Base-by-base conservation (phyloP, 2,888 invertebrate genomes). In the Xylophagus ater region DNA sequence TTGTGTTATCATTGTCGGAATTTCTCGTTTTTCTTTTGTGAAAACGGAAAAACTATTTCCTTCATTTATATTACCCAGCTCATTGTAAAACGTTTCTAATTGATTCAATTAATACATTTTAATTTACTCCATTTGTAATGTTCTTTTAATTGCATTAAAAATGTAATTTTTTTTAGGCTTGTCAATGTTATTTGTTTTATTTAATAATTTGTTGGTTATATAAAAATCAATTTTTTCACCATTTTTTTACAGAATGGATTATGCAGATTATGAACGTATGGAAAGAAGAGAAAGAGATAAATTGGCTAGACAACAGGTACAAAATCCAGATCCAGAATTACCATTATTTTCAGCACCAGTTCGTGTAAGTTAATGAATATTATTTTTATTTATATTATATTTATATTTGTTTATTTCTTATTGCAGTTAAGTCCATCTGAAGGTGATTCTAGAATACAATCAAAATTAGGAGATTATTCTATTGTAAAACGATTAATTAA, bases 281-380 rank as follows among this genome's bases (percentile, higher is more conserved):
- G 57, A 53, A 51, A 56, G 60, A 53, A 55, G 64, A 40, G 64
- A 65, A 52, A 56, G 64, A 21, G 64, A 64, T 49, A 64, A 61
- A 52, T 51, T 56, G 37, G 62, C 63, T 40, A 55, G 64, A 17
- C 60, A 62, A 41, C 61, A 59, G 49, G 59, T 59, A 36, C 60
- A 60, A 48, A 52, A 54, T 45, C 56, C 59, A 34, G 56, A 60
- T 52, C 56, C 57, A 14, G 60, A 59, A 49, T 52, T 35, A 36
- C 41, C 58, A 42, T 49, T 64, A n/a, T 64, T 64, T 45, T 53
- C 55, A 1, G 63, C 60, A 47, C 64, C 64, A 36, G 57, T 65
- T 7, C 57, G 64, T 15, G 55, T 62, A 29, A 56, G 47, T 48
- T 3, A 25, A 21, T 12, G n/a, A 34, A 32, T 20, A 26, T 32